phyloP scores from a whole-genome alignment of 1,140 invertebrate species.

The Tetragonula clypearis region DNA sequence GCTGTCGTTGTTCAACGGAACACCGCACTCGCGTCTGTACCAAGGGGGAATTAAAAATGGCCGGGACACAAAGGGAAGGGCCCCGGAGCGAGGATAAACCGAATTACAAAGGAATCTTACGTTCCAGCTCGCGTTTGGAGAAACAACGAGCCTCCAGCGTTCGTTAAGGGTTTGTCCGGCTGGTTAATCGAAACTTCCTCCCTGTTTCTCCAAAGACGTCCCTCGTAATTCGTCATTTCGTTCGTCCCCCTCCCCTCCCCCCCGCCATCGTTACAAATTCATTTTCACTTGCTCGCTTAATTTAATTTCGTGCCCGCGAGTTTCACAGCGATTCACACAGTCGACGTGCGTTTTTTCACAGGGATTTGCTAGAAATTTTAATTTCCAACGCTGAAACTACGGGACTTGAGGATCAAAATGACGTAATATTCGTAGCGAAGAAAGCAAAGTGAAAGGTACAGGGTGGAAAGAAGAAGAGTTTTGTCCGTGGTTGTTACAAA shows the following conservation, averaged over 20 bases:
- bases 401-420: too few species aligned
- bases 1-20: constrained; percentile 51
- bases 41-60: constrained; percentile 55
- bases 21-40: constrained; percentile 48
- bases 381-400: too few species aligned
- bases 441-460: too few species aligned
- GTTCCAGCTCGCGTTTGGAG: constrained; percentile 3
- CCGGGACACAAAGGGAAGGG: constrained; percentile 35
- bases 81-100: constrained; percentile 43
- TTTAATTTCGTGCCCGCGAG: too few species aligned
- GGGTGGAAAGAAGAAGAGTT: too few species aligned
- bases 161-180: constrained; percentile 2
- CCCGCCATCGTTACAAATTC: too few species aligned
- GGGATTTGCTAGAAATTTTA: too few species aligned
- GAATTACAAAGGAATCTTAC: constrained; percentile 49
- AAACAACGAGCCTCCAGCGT: constrained; percentile 5
- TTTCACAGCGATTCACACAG: too few species aligned
- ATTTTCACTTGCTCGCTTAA: too few species aligned
- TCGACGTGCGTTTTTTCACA: too few species aligned
- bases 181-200: constrained; percentile 4
- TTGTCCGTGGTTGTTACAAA: too few species aligned
- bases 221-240: not conserved
- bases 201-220: not conserved
- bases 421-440: too few species aligned
- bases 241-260: not conserved